Conservation (phyloP, 1,140 invertebrate species). For the Lasioglossum albipes region DNA sequence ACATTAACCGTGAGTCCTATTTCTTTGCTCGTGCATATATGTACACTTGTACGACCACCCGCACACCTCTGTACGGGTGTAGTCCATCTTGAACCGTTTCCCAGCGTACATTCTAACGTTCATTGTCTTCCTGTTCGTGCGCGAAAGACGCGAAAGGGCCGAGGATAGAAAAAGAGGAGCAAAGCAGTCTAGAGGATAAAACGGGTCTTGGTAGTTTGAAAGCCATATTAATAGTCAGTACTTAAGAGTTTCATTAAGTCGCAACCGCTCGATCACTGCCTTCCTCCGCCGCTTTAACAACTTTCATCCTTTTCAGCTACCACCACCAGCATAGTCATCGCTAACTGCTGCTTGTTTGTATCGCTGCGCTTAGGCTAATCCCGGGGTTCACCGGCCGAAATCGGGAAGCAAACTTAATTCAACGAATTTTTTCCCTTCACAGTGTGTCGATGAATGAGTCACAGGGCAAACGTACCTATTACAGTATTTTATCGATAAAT, state of each 20-base stretch:
- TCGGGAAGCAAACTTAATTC: not conserved
- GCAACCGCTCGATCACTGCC: constrained; percentile 77
- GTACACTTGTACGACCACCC: not conserved
- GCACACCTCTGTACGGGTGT: too few relatives aligned
- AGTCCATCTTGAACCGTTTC: too few relatives aligned
- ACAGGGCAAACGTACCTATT: too few relatives aligned
- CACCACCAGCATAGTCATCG: not conserved
- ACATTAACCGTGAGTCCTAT: constrained; percentile 10
- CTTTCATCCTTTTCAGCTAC: constrained; percentile 56
- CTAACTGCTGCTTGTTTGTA: not conserved
- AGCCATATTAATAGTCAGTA: constrained; percentile 79
- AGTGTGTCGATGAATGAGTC: too few relatives aligned
- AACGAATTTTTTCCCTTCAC: too few relatives aligned
- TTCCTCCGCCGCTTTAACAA: constrained; percentile 55
- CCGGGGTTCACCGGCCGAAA: not conserved
- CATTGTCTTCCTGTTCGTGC: constrained; percentile 21
- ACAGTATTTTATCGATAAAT: too few relatives aligned
- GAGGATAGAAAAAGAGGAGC: constrained; percentile 14
- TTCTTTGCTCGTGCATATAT: constrained; percentile 4
- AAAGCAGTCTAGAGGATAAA: constrained; percentile 27
- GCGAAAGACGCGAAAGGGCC: constrained; percentile 18
- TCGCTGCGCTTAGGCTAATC: constrained; percentile 17
- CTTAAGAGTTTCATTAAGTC: constrained; percentile 80
- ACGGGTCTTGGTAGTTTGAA: constrained; percentile 63
- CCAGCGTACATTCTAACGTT: constrained; percentile 1